Conservation (phyloP, 2,888 invertebrate species). For the Megamerina dolium region DNA sequence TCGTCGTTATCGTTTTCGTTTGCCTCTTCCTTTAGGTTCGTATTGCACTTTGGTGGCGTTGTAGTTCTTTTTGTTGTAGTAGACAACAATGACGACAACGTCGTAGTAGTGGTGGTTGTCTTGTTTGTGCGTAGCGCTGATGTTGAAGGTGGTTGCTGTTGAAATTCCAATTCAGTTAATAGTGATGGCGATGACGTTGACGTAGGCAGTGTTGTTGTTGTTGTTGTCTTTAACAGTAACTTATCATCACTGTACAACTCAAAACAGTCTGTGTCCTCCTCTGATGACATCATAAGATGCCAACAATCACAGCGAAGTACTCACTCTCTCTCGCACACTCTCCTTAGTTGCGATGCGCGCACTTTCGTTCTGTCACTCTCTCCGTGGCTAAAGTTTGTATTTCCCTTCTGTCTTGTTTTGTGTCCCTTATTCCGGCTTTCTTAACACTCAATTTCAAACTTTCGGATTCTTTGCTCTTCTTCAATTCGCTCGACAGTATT, state of each 20-base stretch:
- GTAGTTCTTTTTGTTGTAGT: slow-evolving; percentile 13
- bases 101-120: slow-evolving; percentile 17
- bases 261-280: slow-evolving; percentile 91
- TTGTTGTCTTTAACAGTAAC: slow-evolving; percentile 79
- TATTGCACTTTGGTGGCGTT: slow-evolving; percentile 9
- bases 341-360: slow-evolving; percentile 3
- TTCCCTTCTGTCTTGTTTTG: not conserved
- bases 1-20: slow-evolving; percentile 22
- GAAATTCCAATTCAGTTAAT: slow-evolving; percentile 19
- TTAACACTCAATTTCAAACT: not conserved
- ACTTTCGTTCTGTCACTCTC: not conserved
- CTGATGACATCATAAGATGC: slow-evolving; percentile 91
- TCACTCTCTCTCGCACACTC: slow-evolving; percentile 14
- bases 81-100: no score
- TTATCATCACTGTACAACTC: slow-evolving; percentile 84
- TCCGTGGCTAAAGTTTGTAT: no score
- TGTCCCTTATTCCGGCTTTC: not conserved
- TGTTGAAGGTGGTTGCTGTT: slow-evolving; percentile 10
- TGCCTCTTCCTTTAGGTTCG: slow-evolving; percentile 12
- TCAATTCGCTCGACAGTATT: slow-evolving; percentile 1
- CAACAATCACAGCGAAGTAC: slow-evolving; percentile 51
- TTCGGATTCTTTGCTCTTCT: not conserved
- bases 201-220: slow-evolving; percentile 16
- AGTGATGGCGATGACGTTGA: slow-evolving; percentile 13
- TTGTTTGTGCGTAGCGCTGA: slow-evolving; percentile 15